A percentile compares a stretch with the other conserved stretches of the same genome.
Conservation (phyloP, 2,888 invertebrate genomes). For the Apodemia mormo region DNA sequence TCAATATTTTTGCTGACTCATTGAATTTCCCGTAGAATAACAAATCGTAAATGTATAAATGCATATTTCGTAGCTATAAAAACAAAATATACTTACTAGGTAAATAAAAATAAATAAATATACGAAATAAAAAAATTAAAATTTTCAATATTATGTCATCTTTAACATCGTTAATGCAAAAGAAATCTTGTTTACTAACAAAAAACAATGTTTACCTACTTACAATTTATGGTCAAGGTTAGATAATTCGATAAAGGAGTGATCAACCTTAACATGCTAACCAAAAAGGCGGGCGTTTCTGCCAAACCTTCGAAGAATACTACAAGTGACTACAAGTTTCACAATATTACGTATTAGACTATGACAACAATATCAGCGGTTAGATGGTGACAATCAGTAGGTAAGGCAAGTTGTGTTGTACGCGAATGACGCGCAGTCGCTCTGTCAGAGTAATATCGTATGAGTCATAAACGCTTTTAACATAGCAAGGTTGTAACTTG, state of each 20-base stretch:
- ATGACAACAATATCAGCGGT: no score
- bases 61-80: no score
- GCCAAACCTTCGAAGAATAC: background rate
- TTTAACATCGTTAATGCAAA: no score
- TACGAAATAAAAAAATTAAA: no score
- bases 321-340: background rate
- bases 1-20: no score
- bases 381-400: background rate
- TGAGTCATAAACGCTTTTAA: background rate
- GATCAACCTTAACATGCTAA: conserved; percentile 14
- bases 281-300: background rate
- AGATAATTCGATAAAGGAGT: background rate
- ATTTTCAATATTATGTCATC: no score
- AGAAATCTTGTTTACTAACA: background rate
- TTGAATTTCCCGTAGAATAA: no score
- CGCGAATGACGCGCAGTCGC: background rate
- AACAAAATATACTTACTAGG: no score
- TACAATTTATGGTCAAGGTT: background rate
- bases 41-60: no score
- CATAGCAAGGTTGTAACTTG: background rate
- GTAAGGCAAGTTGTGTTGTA: background rate
- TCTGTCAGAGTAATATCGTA: background rate
- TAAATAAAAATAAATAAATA: no score
- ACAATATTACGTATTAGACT: no score
- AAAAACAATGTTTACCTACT: conserved; percentile 6